Conservation (phyloP, 1,140 invertebrate species). For the Drosophila gunungcola region DNA sequence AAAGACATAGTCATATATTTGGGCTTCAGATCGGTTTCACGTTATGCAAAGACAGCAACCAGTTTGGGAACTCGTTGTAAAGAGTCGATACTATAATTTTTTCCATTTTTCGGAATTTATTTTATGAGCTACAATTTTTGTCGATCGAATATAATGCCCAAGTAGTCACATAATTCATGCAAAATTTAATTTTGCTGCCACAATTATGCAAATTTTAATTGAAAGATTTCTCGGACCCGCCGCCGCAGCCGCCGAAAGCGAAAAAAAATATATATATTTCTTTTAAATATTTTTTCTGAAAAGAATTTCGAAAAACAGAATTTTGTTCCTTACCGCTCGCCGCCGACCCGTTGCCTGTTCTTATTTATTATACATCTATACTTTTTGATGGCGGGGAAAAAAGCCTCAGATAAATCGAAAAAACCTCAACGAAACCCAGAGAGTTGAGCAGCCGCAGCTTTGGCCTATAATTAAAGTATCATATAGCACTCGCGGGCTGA, state of each 20-base stretch:
- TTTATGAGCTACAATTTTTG: conserved; percentile 78
- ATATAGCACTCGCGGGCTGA: conserved; percentile 78
- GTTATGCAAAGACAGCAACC: conserved; percentile 66
- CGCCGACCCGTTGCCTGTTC: conserved; percentile 51
- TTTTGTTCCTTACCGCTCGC: conserved; percentile 22
- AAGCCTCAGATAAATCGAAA: neutral
- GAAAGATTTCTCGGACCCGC: conserved; percentile 63
- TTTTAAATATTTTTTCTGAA: conserved; percentile 53
- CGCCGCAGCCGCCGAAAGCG: conserved; percentile 21
- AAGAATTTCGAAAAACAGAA: conserved; percentile 59
- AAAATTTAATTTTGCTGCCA: conserved; percentile 68
- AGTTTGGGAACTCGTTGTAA: conserved; percentile 73
- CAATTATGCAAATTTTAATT: conserved; percentile 83
- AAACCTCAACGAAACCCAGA: conserved; percentile 28
- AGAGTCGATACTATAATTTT: conserved; percentile 76
- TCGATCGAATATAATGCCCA: conserved; percentile 73
- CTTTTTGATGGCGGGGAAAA: conserved; percentile 43
- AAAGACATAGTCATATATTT: conserved; percentile 80
- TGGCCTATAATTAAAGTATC: conserved; percentile 82
- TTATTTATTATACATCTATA: conserved; percentile 71
- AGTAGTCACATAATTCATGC: conserved; percentile 82
- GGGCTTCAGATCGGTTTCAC: conserved; percentile 70
- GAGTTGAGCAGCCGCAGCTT: conserved; percentile 20
- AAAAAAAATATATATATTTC: conserved; percentile 44
- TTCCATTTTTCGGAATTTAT: conserved; percentile 79